These are phyloP conservation scores for Cheiracanthium punctorium DNA, from an alignment of 2,888 invertebrate species.

Conservation along the genomic window DNA sequence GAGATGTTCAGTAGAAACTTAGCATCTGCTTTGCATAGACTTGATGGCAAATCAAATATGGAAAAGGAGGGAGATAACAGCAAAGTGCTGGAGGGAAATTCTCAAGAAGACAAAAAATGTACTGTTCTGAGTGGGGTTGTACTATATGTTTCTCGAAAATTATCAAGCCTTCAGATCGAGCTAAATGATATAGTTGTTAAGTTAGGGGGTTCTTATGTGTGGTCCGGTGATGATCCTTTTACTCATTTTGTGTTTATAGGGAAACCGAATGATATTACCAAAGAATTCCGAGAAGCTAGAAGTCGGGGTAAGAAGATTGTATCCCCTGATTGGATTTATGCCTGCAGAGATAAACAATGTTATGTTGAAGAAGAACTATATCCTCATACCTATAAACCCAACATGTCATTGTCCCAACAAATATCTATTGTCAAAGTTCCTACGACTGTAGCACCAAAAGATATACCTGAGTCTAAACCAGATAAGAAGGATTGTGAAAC, in stretches of 20 bases:
- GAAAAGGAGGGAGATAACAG: conserved; percentile 72
- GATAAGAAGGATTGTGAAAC: not conserved
- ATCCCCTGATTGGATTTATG: conserved; percentile 77
- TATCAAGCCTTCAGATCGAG: conserved; percentile 75
- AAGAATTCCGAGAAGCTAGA: conserved; percentile 75
- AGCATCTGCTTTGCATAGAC: conserved; percentile 38
- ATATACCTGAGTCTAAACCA: not conserved
- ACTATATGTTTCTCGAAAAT: conserved; percentile 76
- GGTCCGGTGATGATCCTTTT: conserved; percentile 76
- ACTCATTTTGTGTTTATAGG: conserved; percentile 77
- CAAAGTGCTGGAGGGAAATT: conserved; percentile 19
- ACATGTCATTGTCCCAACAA: conserved; percentile 75
- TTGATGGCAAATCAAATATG: conserved; percentile 73
- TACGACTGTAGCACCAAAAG: not conserved
- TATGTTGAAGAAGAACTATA: conserved; percentile 76
- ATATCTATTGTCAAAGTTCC: conserved; percentile 46
- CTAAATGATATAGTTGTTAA: conserved; percentile 75
- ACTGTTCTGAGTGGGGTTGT: conserved; percentile 75
- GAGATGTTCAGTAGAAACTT: conserved; percentile 61
- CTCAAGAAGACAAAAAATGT: not conserved
- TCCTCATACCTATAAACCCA: conserved; percentile 77
- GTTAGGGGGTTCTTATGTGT: conserved; percentile 77
- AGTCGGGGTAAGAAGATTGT: conserved; percentile 76
- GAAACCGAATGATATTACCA: conserved; percentile 76
- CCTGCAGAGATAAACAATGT: conserved; percentile 74